These are phyloP conservation scores for Rosalia funebris DNA, from an alignment of 2,888 invertebrate genomes.

Conservation along the genomic window DNA sequence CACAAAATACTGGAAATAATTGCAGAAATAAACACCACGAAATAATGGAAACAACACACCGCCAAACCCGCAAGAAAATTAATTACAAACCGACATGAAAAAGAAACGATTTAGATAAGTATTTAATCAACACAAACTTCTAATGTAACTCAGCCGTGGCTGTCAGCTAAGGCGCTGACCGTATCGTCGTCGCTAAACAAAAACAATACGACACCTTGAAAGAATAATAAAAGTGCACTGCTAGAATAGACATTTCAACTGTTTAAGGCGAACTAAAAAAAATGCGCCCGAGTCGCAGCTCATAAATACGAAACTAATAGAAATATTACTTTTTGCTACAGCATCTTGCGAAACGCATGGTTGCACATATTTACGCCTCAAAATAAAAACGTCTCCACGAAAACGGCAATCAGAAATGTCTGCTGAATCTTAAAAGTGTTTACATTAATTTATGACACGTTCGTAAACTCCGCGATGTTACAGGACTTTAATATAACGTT, in stretches of 20 bases:
- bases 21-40: background rate
- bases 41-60: background rate
- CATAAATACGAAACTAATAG: background rate
- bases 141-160: background rate
- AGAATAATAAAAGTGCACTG: background rate
- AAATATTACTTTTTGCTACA: background rate
- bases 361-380: no score
- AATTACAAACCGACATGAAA: background rate
- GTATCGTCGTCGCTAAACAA: background rate
- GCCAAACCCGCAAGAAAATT: background rate
- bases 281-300: background rate
- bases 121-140: background rate
- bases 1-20: no score
- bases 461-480: no score
- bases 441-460: no score
- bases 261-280: background rate
- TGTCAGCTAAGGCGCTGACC: background rate
- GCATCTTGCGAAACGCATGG: no score
- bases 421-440: no score
- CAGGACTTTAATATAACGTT: no score
- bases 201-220: background rate
- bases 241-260: background rate
- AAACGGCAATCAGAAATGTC: no score
- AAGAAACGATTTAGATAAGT: no score
- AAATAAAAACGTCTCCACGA: no score